Evolutionary conservation across 2,888 invertebrate species (phyloP).

Genomic region (Pycnomerus fuliginosus): DNA sequence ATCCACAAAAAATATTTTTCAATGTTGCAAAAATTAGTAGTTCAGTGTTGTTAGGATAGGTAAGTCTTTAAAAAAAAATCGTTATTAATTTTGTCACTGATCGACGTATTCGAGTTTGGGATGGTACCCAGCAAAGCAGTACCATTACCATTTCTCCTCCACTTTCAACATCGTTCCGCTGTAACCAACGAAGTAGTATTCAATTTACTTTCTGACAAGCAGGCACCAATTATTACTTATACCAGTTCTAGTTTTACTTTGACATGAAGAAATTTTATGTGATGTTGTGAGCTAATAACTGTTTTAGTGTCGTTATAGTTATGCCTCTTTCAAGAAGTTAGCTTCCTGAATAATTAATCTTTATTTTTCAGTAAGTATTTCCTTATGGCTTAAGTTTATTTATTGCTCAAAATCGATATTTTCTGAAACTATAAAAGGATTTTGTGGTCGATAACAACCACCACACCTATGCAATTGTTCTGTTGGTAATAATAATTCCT

Average conservation of each 20-base stretch:
- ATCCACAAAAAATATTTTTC: too few species aligned
- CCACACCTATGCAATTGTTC: too few species aligned
- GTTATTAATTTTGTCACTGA: too few species aligned
- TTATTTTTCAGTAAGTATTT: too few species aligned
- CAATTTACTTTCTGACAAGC: slow-evolving; percentile 24
- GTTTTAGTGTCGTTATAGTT: neutral
- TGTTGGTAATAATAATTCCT: too few species aligned
- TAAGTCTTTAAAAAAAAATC: too few species aligned
- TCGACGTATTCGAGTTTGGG: slow-evolving; percentile 15
- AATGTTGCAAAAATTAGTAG: too few species aligned
- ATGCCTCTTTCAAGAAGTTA: neutral
- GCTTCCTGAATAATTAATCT: neutral
- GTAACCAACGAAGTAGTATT: slow-evolving; percentile 19
- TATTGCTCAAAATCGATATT: too few species aligned
- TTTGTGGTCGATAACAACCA: too few species aligned
- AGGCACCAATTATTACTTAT: slow-evolving; percentile 13
- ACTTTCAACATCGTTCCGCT: slow-evolving; percentile 34
- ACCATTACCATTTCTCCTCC: slow-evolving; percentile 40
- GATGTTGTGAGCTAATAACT: neutral
- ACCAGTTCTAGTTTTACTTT: slow-evolving; percentile 6
- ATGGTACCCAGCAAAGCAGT: slow-evolving; percentile 27
- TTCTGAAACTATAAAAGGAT: too few species aligned
- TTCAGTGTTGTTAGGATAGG: too few species aligned
- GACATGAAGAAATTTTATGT: neutral
- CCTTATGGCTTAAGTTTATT: too few species aligned